phyloP scores from a whole-genome alignment of 1,140 invertebrate genomes.

The Dermatophagoides farinae region DNA sequence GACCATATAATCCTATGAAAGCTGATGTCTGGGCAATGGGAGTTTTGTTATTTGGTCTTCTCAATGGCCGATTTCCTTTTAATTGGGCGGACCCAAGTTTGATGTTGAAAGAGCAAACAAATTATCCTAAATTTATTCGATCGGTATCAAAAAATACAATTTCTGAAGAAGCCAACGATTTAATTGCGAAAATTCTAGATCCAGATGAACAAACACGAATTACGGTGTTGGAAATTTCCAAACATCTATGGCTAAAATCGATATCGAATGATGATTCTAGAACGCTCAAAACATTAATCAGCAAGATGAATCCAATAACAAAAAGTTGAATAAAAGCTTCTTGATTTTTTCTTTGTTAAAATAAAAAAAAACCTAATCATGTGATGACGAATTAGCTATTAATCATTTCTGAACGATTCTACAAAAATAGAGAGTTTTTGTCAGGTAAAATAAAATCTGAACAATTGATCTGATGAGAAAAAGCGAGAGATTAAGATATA shows the following conservation, averaged over 20 bases:
- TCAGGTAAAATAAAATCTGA: too few species aligned
- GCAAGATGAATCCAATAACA: too few species aligned
- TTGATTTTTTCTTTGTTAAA: too few species aligned
- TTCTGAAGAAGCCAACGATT: constrained; percentile 28
- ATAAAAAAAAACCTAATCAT: too few species aligned
- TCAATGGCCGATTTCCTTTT: not conserved
- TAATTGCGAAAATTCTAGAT: constrained; percentile 51
- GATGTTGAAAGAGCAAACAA: constrained; percentile 26
- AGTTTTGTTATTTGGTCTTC: constrained; percentile 54
- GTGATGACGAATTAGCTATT: too few species aligned
- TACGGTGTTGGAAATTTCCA: constrained; percentile 34
- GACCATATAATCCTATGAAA: constrained; percentile 26
- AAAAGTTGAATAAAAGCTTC: too few species aligned
- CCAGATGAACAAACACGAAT: constrained; percentile 49
- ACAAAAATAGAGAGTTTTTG: too few species aligned
- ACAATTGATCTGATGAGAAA: too few species aligned
- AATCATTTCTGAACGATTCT: too few species aligned
- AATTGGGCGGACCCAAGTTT: constrained; percentile 27
- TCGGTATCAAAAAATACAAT: not conserved
- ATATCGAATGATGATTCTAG: too few species aligned
- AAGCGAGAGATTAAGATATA: too few species aligned
- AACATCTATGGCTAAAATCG: constrained; percentile 12
- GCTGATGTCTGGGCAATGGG: constrained; percentile 92
- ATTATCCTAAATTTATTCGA: not conserved
- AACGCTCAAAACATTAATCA: too few species aligned